A percentile compares a stretch with the other conserved stretches of the same genome.
Conservation (phyloP, 2,888 invertebrate genomes). For the Ormyrus nitidulus region DNA sequence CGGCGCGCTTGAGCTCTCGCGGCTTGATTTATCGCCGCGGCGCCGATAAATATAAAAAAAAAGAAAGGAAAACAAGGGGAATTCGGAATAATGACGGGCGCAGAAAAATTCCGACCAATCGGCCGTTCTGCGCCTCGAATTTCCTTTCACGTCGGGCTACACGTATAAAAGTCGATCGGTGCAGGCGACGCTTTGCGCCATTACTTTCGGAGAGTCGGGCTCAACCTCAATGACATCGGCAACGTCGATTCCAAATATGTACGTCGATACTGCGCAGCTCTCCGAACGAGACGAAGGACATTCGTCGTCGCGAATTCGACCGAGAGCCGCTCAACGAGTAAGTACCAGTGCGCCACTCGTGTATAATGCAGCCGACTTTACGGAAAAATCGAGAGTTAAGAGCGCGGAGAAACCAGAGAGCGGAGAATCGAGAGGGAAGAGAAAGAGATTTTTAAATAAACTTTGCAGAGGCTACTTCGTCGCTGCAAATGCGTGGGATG, state of each 20-base stretch:
- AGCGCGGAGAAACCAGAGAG: no score
- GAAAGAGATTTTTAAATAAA: slow-evolving; percentile 1
- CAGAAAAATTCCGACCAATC: slow-evolving; percentile 29
- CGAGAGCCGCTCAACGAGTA: background rate
- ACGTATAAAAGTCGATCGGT: slow-evolving; percentile 6
- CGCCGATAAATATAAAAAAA: slow-evolving; percentile 35
- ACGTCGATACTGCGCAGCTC: slow-evolving; percentile 41
- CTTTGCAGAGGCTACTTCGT: no score
- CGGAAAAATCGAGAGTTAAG: slow-evolving; percentile 2
- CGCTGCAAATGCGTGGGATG: no score
- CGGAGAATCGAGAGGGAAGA: background rate
- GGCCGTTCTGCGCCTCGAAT: slow-evolving; percentile 22
- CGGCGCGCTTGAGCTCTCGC: slow-evolving; percentile 3
- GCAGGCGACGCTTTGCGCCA: slow-evolving; percentile 3
- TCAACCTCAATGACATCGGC: slow-evolving; percentile 40
- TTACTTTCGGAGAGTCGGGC: slow-evolving; percentile 21
- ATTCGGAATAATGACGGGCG: slow-evolving; percentile 42
- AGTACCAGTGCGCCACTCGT: background rate
- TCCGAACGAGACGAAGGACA: background rate
- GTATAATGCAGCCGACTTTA: background rate
- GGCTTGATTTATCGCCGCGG: slow-evolving; percentile 51
- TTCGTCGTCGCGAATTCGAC: no score
- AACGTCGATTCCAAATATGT: slow-evolving; percentile 45
- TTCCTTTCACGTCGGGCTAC: slow-evolving; percentile 24
- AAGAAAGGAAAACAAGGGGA: slow-evolving; percentile 30